Evolutionary conservation across 2,113 vertebrate species (phyloP), one percentile per base, ranked within the genome.

Genomic region (Phaethornis superciliosus): DNA sequence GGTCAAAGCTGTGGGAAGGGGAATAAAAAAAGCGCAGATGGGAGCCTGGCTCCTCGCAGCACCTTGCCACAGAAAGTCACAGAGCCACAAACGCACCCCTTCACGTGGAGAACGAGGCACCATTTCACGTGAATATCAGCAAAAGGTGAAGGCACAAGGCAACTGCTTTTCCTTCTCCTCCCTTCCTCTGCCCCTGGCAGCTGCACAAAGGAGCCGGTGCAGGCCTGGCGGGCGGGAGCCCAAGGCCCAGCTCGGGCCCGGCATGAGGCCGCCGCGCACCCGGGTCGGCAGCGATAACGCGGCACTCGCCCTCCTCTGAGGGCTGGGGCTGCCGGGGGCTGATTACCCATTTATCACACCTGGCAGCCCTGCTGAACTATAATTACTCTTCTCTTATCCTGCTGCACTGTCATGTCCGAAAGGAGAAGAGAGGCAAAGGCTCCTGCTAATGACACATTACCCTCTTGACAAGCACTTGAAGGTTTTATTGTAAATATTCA

Each of bases 261-360:
- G 97, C 58, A 94, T 97, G 92, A 86, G 71, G 97, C 97, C 72
- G 80, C 60, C 27, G 90, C 77, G 97, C 98, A 97, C 97, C 98
- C 98, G 71, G 98, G 98, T 98, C 98, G 81, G 97, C 98, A 98
- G 98, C 99, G 99, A 99, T 99, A 99, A 99, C 98, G 94, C 99
- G 98, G 98, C 99, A 99, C 99, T 99, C 99, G 99, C 98, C 98
- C 98, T 99, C 98, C 99, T 99, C 99, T 99, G 99, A 99, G 99
- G 98, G 98, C 98, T 90, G 96, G 97, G 98, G 98, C 98, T 99
- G 98, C 98, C 96, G 98, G 97, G 98, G 97, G 98, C 99, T 99
- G 99, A 99, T 99, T 99, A 99, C 98, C 99, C 99, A 99, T 99
- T 99, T 99, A 99, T 99, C 99, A 99, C 99, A 99, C 99, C 99